Evolutionary conservation across 2,797 vertebrate genomes (phyloP).

Genomic region (Spea hammondii): DNA sequence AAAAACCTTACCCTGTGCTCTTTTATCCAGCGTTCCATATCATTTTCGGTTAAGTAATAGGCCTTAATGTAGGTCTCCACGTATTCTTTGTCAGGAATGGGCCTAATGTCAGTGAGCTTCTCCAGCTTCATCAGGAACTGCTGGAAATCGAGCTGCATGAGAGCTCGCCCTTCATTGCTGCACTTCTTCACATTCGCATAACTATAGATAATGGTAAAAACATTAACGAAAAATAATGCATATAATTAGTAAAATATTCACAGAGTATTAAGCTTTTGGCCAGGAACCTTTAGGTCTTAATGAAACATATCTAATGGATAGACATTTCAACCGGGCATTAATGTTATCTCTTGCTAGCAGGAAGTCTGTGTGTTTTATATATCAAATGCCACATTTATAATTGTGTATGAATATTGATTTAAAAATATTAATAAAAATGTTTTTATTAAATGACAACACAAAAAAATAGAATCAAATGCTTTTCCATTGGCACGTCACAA

Average conservation of each 20-base stretch:
- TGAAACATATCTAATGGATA: no score
- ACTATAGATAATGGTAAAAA: constrained; percentile 64
- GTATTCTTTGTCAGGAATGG: constrained; percentile 97
- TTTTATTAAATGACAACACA: no score
- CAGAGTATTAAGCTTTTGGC: no score
- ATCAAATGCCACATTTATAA: no score
- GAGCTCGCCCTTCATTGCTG: constrained; percentile 95
- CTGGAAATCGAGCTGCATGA: constrained; percentile 98
- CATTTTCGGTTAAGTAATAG: constrained; percentile 96
- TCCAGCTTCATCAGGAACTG: constrained; percentile 98
- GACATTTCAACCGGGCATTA: no score
- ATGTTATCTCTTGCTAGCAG: no score
- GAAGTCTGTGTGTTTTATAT: no score
- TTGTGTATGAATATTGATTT: no score
- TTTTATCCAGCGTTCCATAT: constrained; percentile 98
- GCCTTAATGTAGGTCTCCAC: constrained; percentile 99
- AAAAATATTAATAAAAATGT: no score
- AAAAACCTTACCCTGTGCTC: constrained; percentile 84
- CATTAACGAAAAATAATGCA: constrained; percentile 1
- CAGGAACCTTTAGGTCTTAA: no score
- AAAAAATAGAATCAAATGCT: no score
- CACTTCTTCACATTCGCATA: constrained; percentile 99
- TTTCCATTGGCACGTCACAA: no score
- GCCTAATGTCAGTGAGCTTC: constrained; percentile 95
- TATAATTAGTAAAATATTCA: background rate